phyloP scores from a whole-genome alignment of 2,797 vertebrate genomes.

The Trematomus bernacchii region DNA sequence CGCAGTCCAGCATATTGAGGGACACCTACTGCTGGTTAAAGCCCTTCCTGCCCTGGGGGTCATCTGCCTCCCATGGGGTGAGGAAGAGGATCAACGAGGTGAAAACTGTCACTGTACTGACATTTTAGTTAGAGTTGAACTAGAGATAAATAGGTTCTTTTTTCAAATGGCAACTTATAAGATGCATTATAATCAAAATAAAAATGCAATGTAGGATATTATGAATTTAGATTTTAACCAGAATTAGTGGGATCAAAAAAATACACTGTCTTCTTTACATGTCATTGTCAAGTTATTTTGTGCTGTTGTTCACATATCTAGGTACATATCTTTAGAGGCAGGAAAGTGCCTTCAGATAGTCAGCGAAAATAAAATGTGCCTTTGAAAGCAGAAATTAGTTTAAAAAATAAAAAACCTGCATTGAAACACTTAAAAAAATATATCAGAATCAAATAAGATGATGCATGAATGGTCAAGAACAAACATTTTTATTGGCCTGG shows the following conservation, averaged over 20 bases:
- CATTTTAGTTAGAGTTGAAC: slow-evolving; percentile 36
- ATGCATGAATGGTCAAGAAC: no score
- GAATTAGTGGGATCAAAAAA: not conserved
- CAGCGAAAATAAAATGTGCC: no score
- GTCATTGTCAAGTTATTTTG: not conserved
- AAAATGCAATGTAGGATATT: not conserved
- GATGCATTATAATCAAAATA: not conserved
- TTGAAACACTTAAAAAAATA: no score
- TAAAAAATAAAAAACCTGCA: no score
- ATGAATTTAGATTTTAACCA: not conserved
- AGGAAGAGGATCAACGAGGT: slow-evolving; percentile 37
- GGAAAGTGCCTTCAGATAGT: no score
- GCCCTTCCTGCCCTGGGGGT: slow-evolving; percentile 69
- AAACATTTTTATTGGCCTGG: no score
- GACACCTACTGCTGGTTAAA: slow-evolving; percentile 83
- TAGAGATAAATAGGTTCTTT: slow-evolving; percentile 3
- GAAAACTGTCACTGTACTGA: slow-evolving; percentile 36
- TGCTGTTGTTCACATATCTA: no score
- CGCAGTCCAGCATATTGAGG: slow-evolving; percentile 79
- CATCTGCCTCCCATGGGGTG: slow-evolving; percentile 36
- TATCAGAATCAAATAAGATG: no score
- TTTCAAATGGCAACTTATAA: slow-evolving; percentile 4
- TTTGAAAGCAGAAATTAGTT: no score
- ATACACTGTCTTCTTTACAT: no score
- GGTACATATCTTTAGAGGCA: no score